Evolutionary conservation across 2,113 vertebrate genomes (phyloP), one percentile per base, ranked within the genome.

Genomic region (Etheostoma spectabile): DNA sequence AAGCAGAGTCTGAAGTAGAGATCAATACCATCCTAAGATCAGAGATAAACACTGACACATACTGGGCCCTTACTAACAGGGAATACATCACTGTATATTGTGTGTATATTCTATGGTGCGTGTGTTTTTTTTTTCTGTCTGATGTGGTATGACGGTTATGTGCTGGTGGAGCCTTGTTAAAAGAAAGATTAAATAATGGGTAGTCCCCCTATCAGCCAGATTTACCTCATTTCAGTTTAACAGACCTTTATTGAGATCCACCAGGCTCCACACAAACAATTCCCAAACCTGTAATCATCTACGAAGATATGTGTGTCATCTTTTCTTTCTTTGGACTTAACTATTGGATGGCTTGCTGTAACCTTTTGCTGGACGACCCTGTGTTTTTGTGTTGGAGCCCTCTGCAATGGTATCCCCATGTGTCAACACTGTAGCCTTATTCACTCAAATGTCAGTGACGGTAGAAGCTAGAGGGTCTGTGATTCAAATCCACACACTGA

Each of bases 11-110:
- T 77, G 74, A 52, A 33, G 21, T 21, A 38, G 21, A 85, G 83
- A 80, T 85, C 77, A 62, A 72, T 80, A 71, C 8, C 14, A 48
- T 60, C 53, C 56, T n/a, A 49, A 59, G 72, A 80, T 76, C 66
- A 82, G 55, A 74, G 62, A 68, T 22, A 33, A 56, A 77, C 68
- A 69, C 57, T 46, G 81, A 77, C 63, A 80, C 73, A 77, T 35
- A 80, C 53, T 38, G 61, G 61, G 53, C 30, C 24, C 51, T 60
- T 16, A 53, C 18, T 57, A 56, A 67, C n/a, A 73, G 30, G 30
- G 6, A 35, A 38, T 18, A 55, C 22, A 30, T 35, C 16, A 12
- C 8, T 46, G 51, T 48, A 11, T 65, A 7, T 11, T 22, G 6
- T 45, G 15, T 49, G 7, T 67, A 11, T 65, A 7, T 11, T 19